A percentile compares a stretch with the other conserved stretches of the same genome.
These are phyloP conservation scores for Scaptomyza flava DNA, from an alignment of 2,888 invertebrate species.

Conservation along the genomic window DNA sequence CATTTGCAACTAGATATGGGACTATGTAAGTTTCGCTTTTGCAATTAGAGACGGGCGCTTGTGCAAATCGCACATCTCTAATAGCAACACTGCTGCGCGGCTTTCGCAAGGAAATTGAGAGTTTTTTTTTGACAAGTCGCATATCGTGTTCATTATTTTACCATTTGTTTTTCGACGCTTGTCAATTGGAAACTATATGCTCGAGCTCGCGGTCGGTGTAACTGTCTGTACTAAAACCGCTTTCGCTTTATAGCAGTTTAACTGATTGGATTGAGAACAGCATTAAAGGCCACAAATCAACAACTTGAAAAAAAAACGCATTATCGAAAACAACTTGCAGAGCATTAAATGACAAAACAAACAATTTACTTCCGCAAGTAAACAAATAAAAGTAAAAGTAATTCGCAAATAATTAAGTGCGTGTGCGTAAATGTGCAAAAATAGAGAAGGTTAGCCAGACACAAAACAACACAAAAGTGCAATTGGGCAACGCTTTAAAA, in stretches of 20 bases:
- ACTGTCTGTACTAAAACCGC: conserved; percentile 36
- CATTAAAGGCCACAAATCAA: conserved; percentile 38
- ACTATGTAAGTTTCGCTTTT: conserved; percentile 24
- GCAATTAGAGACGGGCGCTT: conserved; percentile 44
- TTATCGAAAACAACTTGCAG: conserved; percentile 11
- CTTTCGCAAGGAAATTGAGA: conserved; percentile 45
- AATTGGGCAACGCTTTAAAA: conserved; percentile 32
- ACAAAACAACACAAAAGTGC: conserved; percentile 47
- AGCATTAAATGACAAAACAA: conserved; percentile 35
- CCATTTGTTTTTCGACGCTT: conserved; percentile 14
- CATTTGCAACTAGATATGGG: conserved; percentile 47
- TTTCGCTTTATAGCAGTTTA: conserved; percentile 34
- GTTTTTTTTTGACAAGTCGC: conserved; percentile 44
- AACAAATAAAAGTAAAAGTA: conserved; percentile 15
- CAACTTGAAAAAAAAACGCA: conserved; percentile 21
- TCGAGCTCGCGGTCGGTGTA: conserved; percentile 20
- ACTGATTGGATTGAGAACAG: conserved; percentile 36
- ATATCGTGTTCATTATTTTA: conserved; percentile 27
- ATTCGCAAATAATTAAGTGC: conserved; percentile 6
- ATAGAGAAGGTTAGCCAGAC: conserved; percentile 39
- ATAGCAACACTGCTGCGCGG: conserved; percentile 56
- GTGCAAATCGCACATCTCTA: conserved; percentile 54
- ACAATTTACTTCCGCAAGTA: conserved; percentile 36
- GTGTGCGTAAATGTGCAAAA: conserved; percentile 12
- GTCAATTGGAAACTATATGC: conserved; percentile 29